Conservation (phyloP, 2,888 invertebrate species). For the Shargacucullia verbasci region DNA sequence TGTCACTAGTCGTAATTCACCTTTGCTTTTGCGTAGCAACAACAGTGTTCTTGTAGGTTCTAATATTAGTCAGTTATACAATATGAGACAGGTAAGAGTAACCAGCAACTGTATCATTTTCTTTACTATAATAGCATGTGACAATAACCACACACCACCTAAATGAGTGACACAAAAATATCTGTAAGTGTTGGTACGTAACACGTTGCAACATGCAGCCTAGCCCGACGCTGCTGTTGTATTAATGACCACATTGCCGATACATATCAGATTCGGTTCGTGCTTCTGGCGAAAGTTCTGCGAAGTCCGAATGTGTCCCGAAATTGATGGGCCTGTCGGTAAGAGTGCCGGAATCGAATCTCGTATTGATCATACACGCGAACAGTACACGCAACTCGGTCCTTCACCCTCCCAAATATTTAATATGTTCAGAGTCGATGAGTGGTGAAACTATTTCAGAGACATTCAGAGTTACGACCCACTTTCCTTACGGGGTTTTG, state of each 20-base stretch:
- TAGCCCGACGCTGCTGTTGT: constrained; percentile 56
- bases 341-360: constrained; percentile 78
- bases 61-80: constrained; percentile 16
- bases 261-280: constrained; percentile 75
- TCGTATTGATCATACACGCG: constrained; percentile 75
- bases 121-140: no score
- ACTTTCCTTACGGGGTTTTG: constrained; percentile 65
- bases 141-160: constrained; percentile 47
- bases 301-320: constrained; percentile 79
- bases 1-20: no score
- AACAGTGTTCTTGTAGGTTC: no score
- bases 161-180: constrained; percentile 41
- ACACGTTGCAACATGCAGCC: constrained; percentile 42
- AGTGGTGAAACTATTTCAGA: constrained; percentile 70
- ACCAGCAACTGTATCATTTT: constrained; percentile 30
- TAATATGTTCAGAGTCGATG: constrained; percentile 55
- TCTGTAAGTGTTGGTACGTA: constrained; percentile 38
- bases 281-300: constrained; percentile 84
- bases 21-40: no score
- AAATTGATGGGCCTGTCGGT: constrained; percentile 82
- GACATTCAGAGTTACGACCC: constrained; percentile 52
- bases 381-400: constrained; percentile 75
- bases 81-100: constrained; percentile 22
- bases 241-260: constrained; percentile 65
- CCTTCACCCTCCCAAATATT: constrained; percentile 72